Conservation (phyloP, 2,113 vertebrate genomes). For the Osmerus mordax region DNA sequence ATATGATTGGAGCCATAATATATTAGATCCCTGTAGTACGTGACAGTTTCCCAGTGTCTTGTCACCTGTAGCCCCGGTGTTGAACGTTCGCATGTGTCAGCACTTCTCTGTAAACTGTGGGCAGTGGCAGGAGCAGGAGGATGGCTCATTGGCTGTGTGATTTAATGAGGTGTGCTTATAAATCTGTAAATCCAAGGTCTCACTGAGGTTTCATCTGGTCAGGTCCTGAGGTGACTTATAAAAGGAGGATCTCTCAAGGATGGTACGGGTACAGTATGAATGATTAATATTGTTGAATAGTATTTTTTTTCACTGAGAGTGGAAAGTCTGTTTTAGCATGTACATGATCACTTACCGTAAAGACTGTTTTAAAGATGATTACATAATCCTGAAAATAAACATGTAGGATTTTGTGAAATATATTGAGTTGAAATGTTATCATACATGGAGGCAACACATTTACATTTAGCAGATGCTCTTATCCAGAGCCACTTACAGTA, state of each 20-base stretch:
- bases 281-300: conserved; percentile 18
- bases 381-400: neutral
- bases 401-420: too few relatives aligned
- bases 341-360: neutral
- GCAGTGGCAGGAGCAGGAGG: neutral
- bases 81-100: neutral
- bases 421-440: too few relatives aligned
- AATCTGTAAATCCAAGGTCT: conserved; percentile 27
- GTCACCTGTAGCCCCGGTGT: neutral
- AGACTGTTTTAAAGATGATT: neutral
- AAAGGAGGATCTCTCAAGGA: conserved; percentile 14
- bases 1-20: too few relatives aligned
- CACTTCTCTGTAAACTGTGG: conserved; percentile 6
- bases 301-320: neutral
- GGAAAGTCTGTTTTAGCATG: too few relatives aligned
- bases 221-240: conserved; percentile 13
- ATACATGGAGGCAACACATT: too few relatives aligned
- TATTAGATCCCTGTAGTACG: too few relatives aligned
- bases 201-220: conserved; percentile 19
- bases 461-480: too few relatives aligned
- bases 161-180: conserved; percentile 30
- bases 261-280: conserved; percentile 22
- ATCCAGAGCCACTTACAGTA: too few relatives aligned
- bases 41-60: neutral
- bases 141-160: conserved; percentile 20